Percentiles rank a stretch among this genome's conserved stretches.
phyloP scores from a whole-genome alignment of 2,888 invertebrate species.

The Galeruca laticollis region DNA sequence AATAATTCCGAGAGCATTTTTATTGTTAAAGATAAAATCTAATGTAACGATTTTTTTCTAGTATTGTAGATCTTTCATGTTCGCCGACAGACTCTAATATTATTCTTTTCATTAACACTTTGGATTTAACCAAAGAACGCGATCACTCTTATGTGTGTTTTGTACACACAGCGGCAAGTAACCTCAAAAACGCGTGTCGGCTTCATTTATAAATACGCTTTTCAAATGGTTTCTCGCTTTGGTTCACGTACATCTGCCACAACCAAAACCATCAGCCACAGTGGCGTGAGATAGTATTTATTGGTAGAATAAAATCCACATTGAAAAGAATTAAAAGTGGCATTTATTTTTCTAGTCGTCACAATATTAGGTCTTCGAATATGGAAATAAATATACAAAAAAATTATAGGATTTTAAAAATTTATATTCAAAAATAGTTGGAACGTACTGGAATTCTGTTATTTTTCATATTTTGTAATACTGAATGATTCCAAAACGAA shows the following conservation, averaged over 20 bases:
- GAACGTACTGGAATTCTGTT: too few relatives aligned
- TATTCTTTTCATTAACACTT: conserved; percentile 58
- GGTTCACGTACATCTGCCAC: conserved; percentile 22
- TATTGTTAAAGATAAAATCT: conserved; percentile 27
- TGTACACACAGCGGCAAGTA: conserved; percentile 49
- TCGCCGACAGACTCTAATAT: conserved; percentile 48
- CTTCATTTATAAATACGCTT: conserved; percentile 40
- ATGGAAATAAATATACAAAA: background rate
- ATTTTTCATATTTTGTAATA: too few relatives aligned
- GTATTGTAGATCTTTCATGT: conserved; percentile 45
- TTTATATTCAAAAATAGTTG: too few relatives aligned
- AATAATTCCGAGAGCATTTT: conserved; percentile 38
- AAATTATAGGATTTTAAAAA: too few relatives aligned
- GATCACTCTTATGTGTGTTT: conserved; percentile 52
- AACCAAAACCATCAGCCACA: background rate
- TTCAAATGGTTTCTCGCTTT: conserved; percentile 24
- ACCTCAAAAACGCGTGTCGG: conserved; percentile 47
- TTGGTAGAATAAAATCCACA: background rate
- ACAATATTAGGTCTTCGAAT: background rate
- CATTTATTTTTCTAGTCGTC: too few relatives aligned
- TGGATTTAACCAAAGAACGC: conserved; percentile 50
- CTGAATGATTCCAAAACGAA: too few relatives aligned
- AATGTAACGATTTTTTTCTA: conserved; percentile 34
- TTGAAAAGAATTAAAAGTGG: conserved; percentile 1
- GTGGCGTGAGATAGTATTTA: conserved; percentile 16